Base-by-base conservation (phyloP, 1,140 invertebrate genomes). In the Neelides sp. region DNA sequence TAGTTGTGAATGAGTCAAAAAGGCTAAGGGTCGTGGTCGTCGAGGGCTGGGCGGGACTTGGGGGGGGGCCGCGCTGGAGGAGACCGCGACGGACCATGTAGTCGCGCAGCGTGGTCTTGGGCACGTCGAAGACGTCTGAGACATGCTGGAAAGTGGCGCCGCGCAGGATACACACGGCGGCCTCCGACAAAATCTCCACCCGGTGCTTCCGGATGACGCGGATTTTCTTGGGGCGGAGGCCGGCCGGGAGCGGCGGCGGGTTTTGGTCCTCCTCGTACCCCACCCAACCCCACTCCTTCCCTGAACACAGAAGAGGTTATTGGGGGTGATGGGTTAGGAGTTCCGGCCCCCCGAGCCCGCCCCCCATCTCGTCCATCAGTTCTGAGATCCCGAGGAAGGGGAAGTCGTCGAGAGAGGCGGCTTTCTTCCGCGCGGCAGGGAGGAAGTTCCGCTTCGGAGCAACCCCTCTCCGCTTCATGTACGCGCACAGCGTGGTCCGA, bases 401-500 rank as follows among this genome's bases (percentile, higher is more conserved):
- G 42, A 56, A 56, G 37, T 59, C 58, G 27, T 59, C 58, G 45
- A 32, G 42, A 13, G 2, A 7, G 20, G 7, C 41, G 7, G 7
- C 19, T 35, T 7, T 12, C 13, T 15, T 35, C 50, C 12, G 28
- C 37, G 23, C 24, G n/a, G 48, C 36, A 15, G 50, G 47, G 5
- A 53, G 48, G 28, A 54, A 58, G 26, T 54, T 50, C 12, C 52
- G 36, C 32, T 58, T 58, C 23, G 53, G 34, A 39, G 54, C 46
- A 3, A 61, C 39, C 0, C 58, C 58, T 24, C 50, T 52, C 35
- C 55, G 26, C 30, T 61, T 61, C 55, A 61, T 57, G 34, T 61
- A 61, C 24, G 59, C 59, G 43, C 59, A 61, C 4, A 61, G 35
- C 24, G 59, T 61, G 3, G 59, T 61, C 32, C 59, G 26, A 1